Evolutionary conservation across 2,797 vertebrate genomes (phyloP), one percentile per base, ranked within the genome.

Genomic region (Chaetophractus vellerosus): DNA sequence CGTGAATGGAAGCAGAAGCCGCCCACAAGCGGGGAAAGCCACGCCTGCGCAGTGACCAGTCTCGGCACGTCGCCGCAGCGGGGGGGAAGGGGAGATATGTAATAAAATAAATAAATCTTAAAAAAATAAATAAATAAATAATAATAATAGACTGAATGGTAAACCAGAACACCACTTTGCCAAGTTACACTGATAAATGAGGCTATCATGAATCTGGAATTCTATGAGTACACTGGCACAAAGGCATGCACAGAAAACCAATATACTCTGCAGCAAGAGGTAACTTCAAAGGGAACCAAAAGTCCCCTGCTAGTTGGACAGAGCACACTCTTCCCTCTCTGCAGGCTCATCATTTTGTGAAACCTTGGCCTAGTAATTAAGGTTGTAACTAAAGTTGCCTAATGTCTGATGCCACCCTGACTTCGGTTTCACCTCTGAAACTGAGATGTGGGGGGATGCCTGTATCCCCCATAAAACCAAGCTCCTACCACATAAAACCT

Each of bases 211-310:
- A 48, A 79, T 28, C n/a, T 45, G 64, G 41, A 94, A 93, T 88
- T 79, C 31, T 48, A 18, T 80, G n/a, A 21, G 6, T 63, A 24
- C 15, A 63, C 48, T 94, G 18, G 52, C 38, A 21, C 38, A 52
- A 45, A 86, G 82, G 41, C 57, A 86, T 81, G 33, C 36, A 64
- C n/a, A 68, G 55, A 86, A 93, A 94, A 75, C 3, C 66, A 66
- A 89, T 94, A 80, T 64, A 59, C 12, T 88, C 33, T 23, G 12
- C 9, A 33, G 24, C 48, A 91, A 38, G 31, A 91, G 23, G 48
- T 79, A 89, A 80, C 26, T 81, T 90, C 72, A n/a, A 84, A 28
- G 57, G 63, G 36, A 90, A 89, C 6, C 19, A 75, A 24, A 68
- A 59, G 26, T 75, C 33, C 24, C 21, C 81, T 55, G 9, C 45